Percentiles rank a stretch among this genome's conserved stretches.
Evolutionary conservation across 2,888 invertebrate genomes (phyloP).

Genomic region (Allophyes oxyacanthae): DNA sequence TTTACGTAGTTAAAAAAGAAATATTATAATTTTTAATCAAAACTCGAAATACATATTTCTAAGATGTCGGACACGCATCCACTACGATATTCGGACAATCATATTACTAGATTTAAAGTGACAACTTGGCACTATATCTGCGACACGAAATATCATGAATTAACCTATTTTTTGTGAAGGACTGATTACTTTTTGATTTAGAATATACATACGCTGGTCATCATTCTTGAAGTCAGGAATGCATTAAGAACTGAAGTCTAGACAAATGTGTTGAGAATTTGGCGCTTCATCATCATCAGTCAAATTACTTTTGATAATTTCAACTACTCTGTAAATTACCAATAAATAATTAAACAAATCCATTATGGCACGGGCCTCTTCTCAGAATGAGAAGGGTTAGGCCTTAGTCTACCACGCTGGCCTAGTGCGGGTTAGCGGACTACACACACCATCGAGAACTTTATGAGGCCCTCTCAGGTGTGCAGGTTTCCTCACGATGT

Average conservation of each 20-base stretch:
- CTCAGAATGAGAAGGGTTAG: too few relatives aligned
- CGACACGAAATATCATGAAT: slow-evolving; percentile 39
- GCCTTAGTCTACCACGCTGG: too few relatives aligned
- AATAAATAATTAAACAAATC: too few relatives aligned
- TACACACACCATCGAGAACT: too few relatives aligned
- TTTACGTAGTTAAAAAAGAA: too few relatives aligned
- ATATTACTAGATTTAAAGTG: slow-evolving; percentile 45
- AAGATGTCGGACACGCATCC: slow-evolving; percentile 32
- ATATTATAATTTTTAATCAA: slow-evolving; percentile 5
- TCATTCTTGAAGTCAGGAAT: slow-evolving; percentile 26
- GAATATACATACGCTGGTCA: slow-evolving; percentile 14
- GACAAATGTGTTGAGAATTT: slow-evolving; percentile 6
- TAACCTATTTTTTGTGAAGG: slow-evolving; percentile 28
- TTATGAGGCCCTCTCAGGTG: too few relatives aligned
- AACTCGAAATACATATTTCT: slow-evolving; percentile 29
- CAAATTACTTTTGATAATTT: too few relatives aligned
- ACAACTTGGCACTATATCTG: slow-evolving; percentile 46
- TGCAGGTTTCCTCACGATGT: too few relatives aligned
- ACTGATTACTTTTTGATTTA: slow-evolving; percentile 47
- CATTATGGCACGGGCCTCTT: too few relatives aligned
- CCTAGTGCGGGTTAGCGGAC: too few relatives aligned
- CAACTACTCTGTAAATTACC: too few relatives aligned
- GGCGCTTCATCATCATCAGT: slow-evolving; percentile 2
- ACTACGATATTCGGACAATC: slow-evolving; percentile 35
- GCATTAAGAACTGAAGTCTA: slow-evolving; percentile 5